phyloP scores from a whole-genome alignment of 2,888 invertebrate species.

The Cremastinae sp. region DNA sequence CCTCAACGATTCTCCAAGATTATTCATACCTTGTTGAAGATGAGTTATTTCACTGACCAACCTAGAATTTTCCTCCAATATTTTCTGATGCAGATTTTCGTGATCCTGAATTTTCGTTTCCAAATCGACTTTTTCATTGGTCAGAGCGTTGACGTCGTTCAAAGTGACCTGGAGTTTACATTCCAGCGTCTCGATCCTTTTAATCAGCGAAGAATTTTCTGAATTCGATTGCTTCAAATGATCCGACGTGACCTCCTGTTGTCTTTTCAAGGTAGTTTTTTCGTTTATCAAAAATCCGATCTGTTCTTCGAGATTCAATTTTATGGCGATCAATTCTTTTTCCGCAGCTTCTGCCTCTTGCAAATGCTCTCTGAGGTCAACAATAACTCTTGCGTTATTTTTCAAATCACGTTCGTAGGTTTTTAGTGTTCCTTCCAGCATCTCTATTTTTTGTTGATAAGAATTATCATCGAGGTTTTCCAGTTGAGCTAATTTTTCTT shows the following conservation, averaged over 20 bases:
- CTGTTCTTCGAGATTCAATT: conserved; percentile 18
- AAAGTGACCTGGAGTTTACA: not conserved
- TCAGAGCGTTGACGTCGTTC: conserved; percentile 6
- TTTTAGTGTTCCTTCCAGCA: conserved; percentile 5
- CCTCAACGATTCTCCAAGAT: conserved; percentile 8
- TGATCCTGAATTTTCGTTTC: conserved; percentile 12
- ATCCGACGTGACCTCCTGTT: not conserved
- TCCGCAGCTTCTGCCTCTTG: not conserved
- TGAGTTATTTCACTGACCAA: conserved; percentile 31
- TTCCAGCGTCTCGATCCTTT: not conserved
- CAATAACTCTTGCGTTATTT: conserved; percentile 2
- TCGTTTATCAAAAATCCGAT: conserved; percentile 9
- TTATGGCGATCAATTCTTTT: not conserved
- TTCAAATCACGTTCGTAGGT: not conserved
- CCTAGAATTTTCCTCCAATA: conserved; percentile 30
- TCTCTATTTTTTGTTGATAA: conserved; percentile 7
- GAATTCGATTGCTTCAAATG: conserved; percentile 5
- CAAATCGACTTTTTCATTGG: conserved; percentile 32
- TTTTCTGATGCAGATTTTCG: conserved; percentile 18
- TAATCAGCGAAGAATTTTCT: conserved; percentile 7
- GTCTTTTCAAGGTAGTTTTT: conserved; percentile 3
- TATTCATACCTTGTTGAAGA: conserved; percentile 1
- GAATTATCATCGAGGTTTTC: conserved; percentile 12
- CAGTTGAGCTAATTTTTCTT: conserved; percentile 9
- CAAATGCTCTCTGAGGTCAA: conserved; percentile 20